Evolutionary conservation across 1,140 invertebrate species (phyloP).

Genomic region (Oppia nitens): DNA sequence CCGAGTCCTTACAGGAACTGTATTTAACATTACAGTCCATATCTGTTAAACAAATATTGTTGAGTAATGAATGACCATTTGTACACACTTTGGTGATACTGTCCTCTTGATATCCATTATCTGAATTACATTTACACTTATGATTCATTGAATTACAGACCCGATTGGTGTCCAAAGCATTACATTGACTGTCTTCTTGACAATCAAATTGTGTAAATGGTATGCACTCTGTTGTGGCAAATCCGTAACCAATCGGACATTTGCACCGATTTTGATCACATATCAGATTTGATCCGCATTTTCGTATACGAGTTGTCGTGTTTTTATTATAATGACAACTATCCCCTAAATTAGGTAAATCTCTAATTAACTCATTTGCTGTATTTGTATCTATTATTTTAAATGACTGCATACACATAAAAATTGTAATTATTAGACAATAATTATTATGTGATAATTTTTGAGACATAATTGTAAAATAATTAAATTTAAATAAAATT

Average conservation of each 20-base stretch:
- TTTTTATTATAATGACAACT: too few species aligned
- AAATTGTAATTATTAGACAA: too few species aligned
- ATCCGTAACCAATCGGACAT: background rate
- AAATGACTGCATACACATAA: too few species aligned
- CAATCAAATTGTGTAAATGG: conserved; percentile 3
- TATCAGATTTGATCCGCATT: background rate
- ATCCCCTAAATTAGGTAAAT: too few species aligned
- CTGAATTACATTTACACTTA: background rate
- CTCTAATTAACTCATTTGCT: too few species aligned
- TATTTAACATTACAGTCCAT: background rate
- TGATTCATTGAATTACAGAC: background rate
- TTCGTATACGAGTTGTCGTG: too few species aligned
- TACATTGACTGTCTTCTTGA: background rate
- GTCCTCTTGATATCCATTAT: background rate
- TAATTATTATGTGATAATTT: too few species aligned
- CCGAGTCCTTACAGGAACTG: background rate
- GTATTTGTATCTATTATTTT: too few species aligned
- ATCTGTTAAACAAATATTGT: background rate
- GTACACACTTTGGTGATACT: background rate
- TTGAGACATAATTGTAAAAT: too few species aligned
- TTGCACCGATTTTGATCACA: background rate
- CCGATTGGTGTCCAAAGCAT: conserved; percentile 4
- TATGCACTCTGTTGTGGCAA: background rate
- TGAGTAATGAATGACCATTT: background rate
- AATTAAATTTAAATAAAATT: too few species aligned